A percentile compares a stretch with the other conserved stretches of the same genome.
Evolutionary conservation across 2,888 invertebrate species (phyloP).

Genomic region (Iselma pallidipennis): DNA sequence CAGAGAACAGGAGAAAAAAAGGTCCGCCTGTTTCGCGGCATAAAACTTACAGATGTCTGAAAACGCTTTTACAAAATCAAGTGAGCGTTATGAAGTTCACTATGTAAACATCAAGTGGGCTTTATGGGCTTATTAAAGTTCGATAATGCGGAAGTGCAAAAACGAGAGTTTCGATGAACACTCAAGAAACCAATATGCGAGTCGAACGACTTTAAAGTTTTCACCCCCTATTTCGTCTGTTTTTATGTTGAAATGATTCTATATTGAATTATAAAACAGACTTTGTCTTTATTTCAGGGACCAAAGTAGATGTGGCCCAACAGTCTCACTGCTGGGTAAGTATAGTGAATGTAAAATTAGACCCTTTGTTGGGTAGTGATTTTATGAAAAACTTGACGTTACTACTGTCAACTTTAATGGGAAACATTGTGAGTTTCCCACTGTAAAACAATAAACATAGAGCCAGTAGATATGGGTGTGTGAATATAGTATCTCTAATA

Average conservation of each 20-base stretch:
- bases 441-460: constrained; percentile 37
- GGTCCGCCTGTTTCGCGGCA: not conserved
- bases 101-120: constrained; percentile 45
- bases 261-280: not conserved
- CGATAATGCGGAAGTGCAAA: constrained; percentile 27
- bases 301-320: constrained; percentile 58
- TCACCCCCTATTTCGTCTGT: too few species aligned
- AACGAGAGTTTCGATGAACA: constrained; percentile 1
- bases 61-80: constrained; percentile 42
- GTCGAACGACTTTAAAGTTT: not conserved
- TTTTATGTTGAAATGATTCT: not conserved
- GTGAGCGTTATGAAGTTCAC: constrained; percentile 42
- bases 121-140: constrained; percentile 30
- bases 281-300: constrained; percentile 49
- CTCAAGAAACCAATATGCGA: not conserved
- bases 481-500: constrained; percentile 41
- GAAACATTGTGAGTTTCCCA: constrained; percentile 13
- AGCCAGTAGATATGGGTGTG: constrained; percentile 20
- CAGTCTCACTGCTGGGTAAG: constrained; percentile 59
- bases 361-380: too few species aligned
- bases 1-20: not conserved
- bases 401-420: not conserved
- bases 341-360: too few species aligned
- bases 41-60: constrained; percentile 41
- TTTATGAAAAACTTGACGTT: too few species aligned